A percentile compares a stretch with the other conserved stretches of the same genome.
Conservation (phyloP, 2,113 vertebrate genomes). For the Ranitomeya imitator region DNA sequence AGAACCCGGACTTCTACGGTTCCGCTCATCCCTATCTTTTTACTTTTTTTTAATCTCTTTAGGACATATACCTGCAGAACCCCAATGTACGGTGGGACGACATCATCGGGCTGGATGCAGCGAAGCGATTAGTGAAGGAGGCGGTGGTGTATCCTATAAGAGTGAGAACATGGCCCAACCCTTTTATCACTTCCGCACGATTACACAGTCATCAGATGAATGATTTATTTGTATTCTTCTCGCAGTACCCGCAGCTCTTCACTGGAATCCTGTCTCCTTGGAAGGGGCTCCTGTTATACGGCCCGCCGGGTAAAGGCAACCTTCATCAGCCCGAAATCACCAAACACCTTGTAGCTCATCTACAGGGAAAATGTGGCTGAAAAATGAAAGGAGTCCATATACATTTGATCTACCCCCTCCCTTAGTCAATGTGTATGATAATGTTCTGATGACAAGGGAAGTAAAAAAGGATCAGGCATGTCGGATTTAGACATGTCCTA, state of each 20-base stretch:
- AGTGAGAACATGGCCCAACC: constrained; percentile 69
- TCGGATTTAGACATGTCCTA: too few relatives aligned
- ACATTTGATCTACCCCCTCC: too few relatives aligned
- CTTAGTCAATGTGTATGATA: too few relatives aligned
- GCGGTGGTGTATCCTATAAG: constrained; percentile 94
- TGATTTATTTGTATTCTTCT: neutral
- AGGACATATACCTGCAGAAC: constrained; percentile 92
- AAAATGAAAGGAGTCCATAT: too few relatives aligned
- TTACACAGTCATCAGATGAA: too few relatives aligned
- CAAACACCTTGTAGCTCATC: neutral
- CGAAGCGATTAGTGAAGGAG: constrained; percentile 97
- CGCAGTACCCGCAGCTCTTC: constrained; percentile 91
- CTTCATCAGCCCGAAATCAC: neutral
- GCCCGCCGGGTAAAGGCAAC: constrained; percentile 85
- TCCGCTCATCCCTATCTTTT: neutral
- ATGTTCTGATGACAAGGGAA: too few relatives aligned
- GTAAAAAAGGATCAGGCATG: too few relatives aligned
- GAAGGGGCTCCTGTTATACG: constrained; percentile 93
- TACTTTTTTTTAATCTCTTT: too few relatives aligned
- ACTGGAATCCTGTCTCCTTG: constrained; percentile 94
- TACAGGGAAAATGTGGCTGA: neutral
- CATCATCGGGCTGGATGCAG: constrained; percentile 92
- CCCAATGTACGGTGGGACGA: constrained; percentile 91
- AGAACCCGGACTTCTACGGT: too few relatives aligned
- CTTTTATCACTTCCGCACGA: too few relatives aligned